These are phyloP conservation scores for Esox masquinongy DNA, from an alignment of 2,797 vertebrate genomes.

Conservation along the genomic window DNA sequence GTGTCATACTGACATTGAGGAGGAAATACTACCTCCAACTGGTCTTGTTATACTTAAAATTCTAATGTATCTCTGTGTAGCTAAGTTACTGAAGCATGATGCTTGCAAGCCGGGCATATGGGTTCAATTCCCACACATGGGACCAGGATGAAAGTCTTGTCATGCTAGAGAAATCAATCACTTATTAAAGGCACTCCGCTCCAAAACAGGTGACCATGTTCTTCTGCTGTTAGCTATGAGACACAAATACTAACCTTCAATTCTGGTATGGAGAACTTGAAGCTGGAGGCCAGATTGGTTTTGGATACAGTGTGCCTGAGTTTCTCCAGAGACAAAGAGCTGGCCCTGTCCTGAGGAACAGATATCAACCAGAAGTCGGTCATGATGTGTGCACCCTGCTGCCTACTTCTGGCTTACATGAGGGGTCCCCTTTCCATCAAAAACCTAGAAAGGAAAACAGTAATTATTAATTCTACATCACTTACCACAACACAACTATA, in stretches of 20 bases:
- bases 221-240: background rate
- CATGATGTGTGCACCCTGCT: slow-evolving; percentile 67
- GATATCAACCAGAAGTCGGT: slow-evolving; percentile 93
- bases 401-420: slow-evolving; percentile 11
- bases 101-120: too few relatives aligned
- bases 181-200: background rate
- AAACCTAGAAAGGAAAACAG: slow-evolving; percentile 16
- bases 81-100: too few relatives aligned
- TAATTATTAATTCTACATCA: background rate
- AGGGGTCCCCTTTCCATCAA: background rate
- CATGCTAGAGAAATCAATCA: background rate
- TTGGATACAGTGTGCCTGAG: slow-evolving; percentile 84
- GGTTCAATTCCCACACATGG: background rate
- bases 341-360: slow-evolving; percentile 90
- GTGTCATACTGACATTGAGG: background rate
- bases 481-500: too few relatives aligned
- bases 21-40: background rate
- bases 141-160: background rate
- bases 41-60: background rate
- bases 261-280: slow-evolving; percentile 89
- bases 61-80: background rate
- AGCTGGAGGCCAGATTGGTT: slow-evolving; percentile 82
- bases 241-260: slow-evolving; percentile 82
- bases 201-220: background rate
- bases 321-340: slow-evolving; percentile 83